Evolutionary conservation across 2,797 vertebrate species (phyloP), one percentile per base, ranked within the genome.

Genomic region (Gephyroberyx darwinii): DNA sequence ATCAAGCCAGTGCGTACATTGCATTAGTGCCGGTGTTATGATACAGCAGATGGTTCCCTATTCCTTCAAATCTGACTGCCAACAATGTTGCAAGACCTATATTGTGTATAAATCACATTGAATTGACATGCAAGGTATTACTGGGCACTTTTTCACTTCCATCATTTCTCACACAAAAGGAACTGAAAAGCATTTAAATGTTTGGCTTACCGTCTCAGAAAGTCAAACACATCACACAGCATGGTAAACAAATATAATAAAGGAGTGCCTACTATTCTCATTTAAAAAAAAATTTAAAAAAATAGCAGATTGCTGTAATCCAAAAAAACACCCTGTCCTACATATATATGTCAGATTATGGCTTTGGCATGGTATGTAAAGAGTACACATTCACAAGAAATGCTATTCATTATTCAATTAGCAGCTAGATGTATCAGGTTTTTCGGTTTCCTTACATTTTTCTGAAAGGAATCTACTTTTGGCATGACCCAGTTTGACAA

Each of bases 21-120:
- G 70, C 78, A 74, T 84, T 69, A 82, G 13, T 41, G 72, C 1
- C 3, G 2, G 41, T 37, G 17, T 71, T 53, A 76, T 82, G 74
- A 87, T 73, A 48, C 65, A 64, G 26, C 8, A 51, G 7, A 20
- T 47, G 67, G 26, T 88, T 89, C 66, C 76, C 13, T 33, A 77
- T 88, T 89, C 66, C 76, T 10, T 33, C 77, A 70, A 56, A 30
- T 75, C 1, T 37, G 43, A 14, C 37, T 13, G 67, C 14, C 9
- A 51, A 63, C 52, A 69, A 51, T 6, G 39, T 2, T 26, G 59
- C 5, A 78, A 68, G 4, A 43, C 14, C 4, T 5, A 5, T 16
- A 45, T 0, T 45, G 43, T 16, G 14, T 5, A 43, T 12, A 12
- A 41, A 67, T 9, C 13, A 52, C 1, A 39, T 19, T n/a, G 4